Evolutionary conservation across 2,888 invertebrate genomes (phyloP).

Genomic region (Perdita meconis): DNA sequence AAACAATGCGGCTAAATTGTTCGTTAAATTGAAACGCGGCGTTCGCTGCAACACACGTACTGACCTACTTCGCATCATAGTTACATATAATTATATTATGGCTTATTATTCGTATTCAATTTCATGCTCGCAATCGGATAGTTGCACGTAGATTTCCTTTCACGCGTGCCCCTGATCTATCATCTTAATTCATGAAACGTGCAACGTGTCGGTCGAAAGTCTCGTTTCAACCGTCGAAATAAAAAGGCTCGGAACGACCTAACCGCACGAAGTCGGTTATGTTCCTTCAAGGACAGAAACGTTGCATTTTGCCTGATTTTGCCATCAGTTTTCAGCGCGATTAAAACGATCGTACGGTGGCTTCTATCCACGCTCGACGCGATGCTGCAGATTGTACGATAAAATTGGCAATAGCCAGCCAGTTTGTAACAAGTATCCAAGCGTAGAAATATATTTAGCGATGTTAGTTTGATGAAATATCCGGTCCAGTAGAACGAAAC

Average conservation of each 20-base stretch:
- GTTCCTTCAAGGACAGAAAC: neutral
- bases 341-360: too few species aligned
- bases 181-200: slow-evolving; percentile 10
- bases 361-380: too few species aligned
- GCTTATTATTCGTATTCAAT: slow-evolving; percentile 47
- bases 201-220: neutral
- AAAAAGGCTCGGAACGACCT: neutral
- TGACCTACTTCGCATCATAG: slow-evolving; percentile 53
- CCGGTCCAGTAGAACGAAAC: slow-evolving; percentile 4
- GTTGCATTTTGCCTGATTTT: neutral
- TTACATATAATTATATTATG: slow-evolving; percentile 52
- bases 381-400: slow-evolving; percentile 20
- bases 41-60: slow-evolving; percentile 15
- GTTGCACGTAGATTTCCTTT: slow-evolving; percentile 36
- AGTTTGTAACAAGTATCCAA: slow-evolving; percentile 14
- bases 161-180: slow-evolving; percentile 19
- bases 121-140: slow-evolving; percentile 45
- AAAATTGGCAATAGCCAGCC: slow-evolving; percentile 17
- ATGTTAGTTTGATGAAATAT: slow-evolving; percentile 43
- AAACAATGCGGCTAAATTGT: slow-evolving; percentile 30
- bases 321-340: neutral
- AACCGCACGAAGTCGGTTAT: neutral
- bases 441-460: slow-evolving; percentile 37
- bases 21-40: slow-evolving; percentile 30
- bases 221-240: neutral